Percentiles rank a stretch among this genome's conserved stretches.
Evolutionary conservation across 1,140 invertebrate genomes (phyloP).

Genomic region (Drosophila carrolli): DNA sequence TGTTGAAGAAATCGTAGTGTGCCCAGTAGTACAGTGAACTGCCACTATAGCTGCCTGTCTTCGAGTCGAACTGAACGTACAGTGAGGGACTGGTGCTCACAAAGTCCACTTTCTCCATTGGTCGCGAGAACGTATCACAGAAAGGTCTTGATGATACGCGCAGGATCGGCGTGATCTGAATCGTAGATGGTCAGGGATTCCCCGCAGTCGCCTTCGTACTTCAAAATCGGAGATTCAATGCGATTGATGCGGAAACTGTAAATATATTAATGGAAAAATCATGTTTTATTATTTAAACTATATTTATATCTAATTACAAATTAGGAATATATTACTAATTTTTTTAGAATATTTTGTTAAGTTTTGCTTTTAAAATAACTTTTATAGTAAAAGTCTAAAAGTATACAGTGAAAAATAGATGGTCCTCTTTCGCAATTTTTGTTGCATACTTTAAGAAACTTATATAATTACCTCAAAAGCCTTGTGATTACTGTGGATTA

Average conservation of each 20-base stretch:
- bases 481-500: too few species aligned
- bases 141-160: slow-evolving; percentile 96
- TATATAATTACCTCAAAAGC: too few species aligned
- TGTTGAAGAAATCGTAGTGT: slow-evolving; percentile 96
- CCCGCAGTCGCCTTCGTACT: slow-evolving; percentile 93
- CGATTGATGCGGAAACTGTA: slow-evolving; percentile 94
- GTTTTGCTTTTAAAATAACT: too few species aligned
- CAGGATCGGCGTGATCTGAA: slow-evolving; percentile 92
- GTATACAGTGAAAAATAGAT: too few species aligned
- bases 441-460: too few species aligned
- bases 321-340: too few species aligned
- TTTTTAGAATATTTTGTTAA: too few species aligned
- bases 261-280: slow-evolving; percentile 8
- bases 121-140: slow-evolving; percentile 95
- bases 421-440: too few species aligned
- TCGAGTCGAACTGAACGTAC: slow-evolving; percentile 94
- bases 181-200: slow-evolving; percentile 95
- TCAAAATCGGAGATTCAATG: slow-evolving; percentile 94
- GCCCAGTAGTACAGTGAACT: slow-evolving; percentile 95
- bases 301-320: too few species aligned
- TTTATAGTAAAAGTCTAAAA: too few species aligned
- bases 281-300: too few species aligned
- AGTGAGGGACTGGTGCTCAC: slow-evolving; percentile 93
- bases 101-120: slow-evolving; percentile 96
- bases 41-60: slow-evolving; percentile 95